A percentile compares a stretch with the other conserved stretches of the same genome.
These are phyloP conservation scores for Trichomalopsis sarcophagae DNA, from an alignment of 1,140 invertebrate genomes.

Conservation along the genomic window DNA sequence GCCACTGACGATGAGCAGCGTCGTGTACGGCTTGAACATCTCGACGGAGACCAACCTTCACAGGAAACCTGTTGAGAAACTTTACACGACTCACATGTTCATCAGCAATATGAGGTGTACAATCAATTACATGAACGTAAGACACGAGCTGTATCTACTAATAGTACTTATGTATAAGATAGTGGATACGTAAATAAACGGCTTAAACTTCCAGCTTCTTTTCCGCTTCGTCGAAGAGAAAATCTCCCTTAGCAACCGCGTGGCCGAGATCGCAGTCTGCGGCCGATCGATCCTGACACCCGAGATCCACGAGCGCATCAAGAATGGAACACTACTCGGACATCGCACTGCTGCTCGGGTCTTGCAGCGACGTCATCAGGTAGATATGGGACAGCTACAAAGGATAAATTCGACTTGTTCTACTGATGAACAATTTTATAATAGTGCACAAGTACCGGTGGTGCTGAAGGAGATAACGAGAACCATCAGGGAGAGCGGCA, in stretches of 20 bases:
- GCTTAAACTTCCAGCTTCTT: slow-evolving; percentile 66
- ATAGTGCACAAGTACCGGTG: slow-evolving; percentile 81
- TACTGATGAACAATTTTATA: not conserved
- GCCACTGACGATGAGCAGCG: slow-evolving; percentile 70
- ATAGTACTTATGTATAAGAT: too few species aligned
- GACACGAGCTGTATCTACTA: slow-evolving; percentile 40
- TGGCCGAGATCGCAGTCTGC: slow-evolving; percentile 78
- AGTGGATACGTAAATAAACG: not conserved
- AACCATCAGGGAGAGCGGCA: slow-evolving; percentile 73
- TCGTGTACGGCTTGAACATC: slow-evolving; percentile 66
- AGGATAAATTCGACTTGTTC: too few species aligned
- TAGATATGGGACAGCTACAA: not conserved
- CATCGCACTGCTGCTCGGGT: slow-evolving; percentile 79
- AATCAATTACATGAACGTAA: slow-evolving; percentile 75
- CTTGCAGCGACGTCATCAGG: slow-evolving; percentile 76
- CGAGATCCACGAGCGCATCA: slow-evolving; percentile 71
- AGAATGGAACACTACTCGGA: slow-evolving; percentile 78
- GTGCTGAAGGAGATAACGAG: slow-evolving; percentile 76
- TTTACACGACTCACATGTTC: slow-evolving; percentile 28
- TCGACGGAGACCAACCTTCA: slow-evolving; percentile 40
- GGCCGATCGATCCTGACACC: slow-evolving; percentile 77
- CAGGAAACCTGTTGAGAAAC: not conserved
- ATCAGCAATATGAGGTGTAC: slow-evolving; percentile 52
- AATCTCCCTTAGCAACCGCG: slow-evolving; percentile 70
- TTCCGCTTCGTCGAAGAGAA: slow-evolving; percentile 68